Evolutionary conservation across 2,113 vertebrate genomes (phyloP).

Genomic region (Ailurus styani): DNA sequence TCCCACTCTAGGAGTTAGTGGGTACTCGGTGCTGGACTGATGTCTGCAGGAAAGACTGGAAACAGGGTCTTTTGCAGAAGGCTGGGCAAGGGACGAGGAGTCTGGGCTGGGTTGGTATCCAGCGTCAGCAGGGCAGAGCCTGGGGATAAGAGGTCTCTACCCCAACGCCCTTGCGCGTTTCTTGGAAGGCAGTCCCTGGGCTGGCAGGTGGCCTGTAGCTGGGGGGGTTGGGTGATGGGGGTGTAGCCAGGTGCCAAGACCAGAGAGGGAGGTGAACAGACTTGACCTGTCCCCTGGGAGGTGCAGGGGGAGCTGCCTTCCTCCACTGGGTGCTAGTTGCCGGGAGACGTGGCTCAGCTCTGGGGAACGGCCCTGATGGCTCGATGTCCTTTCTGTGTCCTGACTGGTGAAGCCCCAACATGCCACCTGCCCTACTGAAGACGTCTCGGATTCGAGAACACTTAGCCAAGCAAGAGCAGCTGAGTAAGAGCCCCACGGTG

Average conservation of each 20-base stretch:
- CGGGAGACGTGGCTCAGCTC: background rate
- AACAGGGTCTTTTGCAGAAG: background rate
- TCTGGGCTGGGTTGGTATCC: background rate
- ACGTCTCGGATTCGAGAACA: constrained; percentile 69
- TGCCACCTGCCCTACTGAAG: constrained; percentile 76
- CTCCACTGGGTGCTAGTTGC: background rate
- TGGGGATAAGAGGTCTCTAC: background rate
- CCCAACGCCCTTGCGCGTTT: background rate
- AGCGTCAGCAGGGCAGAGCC: background rate
- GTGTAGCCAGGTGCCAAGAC: background rate
- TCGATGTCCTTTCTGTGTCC: background rate
- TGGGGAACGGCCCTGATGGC: background rate
- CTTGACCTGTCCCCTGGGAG: background rate
- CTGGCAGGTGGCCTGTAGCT: background rate
- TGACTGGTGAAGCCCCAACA: background rate
- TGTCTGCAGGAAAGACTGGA: background rate
- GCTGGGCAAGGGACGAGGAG: background rate
- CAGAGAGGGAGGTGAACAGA: background rate
- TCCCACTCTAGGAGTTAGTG: background rate
- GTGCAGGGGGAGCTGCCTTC: background rate
- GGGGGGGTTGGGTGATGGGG: background rate
- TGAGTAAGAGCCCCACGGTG: constrained; percentile 79
- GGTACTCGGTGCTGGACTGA: rapidly evolving
- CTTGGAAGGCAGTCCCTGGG: background rate
- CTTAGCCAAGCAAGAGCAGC: constrained; percentile 79